Evolutionary conservation across 23 tunicate species (phyloP).

Genomic region (Ascidia mentula): DNA sequence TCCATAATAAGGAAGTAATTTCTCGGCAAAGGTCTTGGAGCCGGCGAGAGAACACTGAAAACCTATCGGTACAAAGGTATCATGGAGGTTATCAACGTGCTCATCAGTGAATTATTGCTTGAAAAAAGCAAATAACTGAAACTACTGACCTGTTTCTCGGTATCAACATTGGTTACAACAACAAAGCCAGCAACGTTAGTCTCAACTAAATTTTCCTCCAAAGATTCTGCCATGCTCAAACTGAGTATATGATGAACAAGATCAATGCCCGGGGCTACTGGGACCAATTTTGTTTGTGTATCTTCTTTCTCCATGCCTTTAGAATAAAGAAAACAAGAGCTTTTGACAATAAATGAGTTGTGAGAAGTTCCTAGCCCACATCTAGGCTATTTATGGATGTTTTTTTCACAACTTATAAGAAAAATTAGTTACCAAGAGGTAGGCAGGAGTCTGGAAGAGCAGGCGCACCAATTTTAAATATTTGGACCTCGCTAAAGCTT

Average conservation of each 20-base stretch:
- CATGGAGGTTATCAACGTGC: neutral
- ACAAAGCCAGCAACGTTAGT: slow-evolving; percentile 95
- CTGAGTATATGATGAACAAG: slow-evolving; percentile 78
- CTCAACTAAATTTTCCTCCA: slow-evolving; percentile 84
- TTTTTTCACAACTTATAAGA: no score
- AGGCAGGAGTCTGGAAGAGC: slow-evolving; percentile 80
- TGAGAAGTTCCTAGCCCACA: no score
- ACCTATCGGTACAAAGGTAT: slow-evolving; percentile 26
- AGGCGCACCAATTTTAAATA: slow-evolving; percentile 91
- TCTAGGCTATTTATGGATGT: no score
- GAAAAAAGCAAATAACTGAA: no score
- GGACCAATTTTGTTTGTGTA: slow-evolving; percentile 87
- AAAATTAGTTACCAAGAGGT: slow-evolving; percentile 79
- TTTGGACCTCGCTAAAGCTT: slow-evolving; percentile 57
- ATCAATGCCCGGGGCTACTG: slow-evolving; percentile 70
- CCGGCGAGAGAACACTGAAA: slow-evolving; percentile 82
- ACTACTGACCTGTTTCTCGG: slow-evolving; percentile 53
- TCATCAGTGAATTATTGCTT: neutral
- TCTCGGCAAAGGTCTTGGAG: slow-evolving; percentile 83
- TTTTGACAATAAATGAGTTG: no score
- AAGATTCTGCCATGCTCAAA: slow-evolving; percentile 87
- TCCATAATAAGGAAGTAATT: slow-evolving; percentile 84
- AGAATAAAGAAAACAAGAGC: no score
- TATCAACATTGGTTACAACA: slow-evolving; percentile 77
- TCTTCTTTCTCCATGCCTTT: slow-evolving; percentile 87